Conservation (phyloP, 1,140 invertebrate genomes). For the Bombus waltoni region DNA sequence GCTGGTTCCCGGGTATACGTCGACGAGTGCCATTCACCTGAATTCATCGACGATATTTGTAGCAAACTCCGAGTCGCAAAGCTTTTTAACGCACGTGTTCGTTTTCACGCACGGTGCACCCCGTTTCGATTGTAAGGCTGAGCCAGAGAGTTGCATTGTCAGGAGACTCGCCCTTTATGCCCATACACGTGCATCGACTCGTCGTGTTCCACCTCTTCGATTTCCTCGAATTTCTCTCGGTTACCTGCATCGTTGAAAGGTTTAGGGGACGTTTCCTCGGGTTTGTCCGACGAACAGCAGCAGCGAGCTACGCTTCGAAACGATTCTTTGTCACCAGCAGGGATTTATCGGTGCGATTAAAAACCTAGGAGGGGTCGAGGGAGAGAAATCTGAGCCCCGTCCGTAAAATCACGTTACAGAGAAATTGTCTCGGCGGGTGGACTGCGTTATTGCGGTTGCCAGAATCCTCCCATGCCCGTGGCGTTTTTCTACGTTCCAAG, state of each 20-base stretch:
- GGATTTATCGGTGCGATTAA: conserved; percentile 25
- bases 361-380: not conserved
- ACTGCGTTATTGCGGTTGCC: not conserved
- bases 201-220: not conserved
- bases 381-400: conserved; percentile 28
- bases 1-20: not conserved
- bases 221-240: not conserved
- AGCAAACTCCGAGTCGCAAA: conserved; percentile 3
- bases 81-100: conserved; percentile 4
- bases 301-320: not conserved
- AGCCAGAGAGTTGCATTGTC: conserved; percentile 42
- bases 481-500: not conserved
- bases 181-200: conserved; percentile 3
- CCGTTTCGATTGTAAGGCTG: not conserved
- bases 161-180: conserved; percentile 35
- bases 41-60: conserved; percentile 17
- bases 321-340: conserved; percentile 25
- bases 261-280: conserved; percentile 27
- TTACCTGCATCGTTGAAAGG: conserved; percentile 8
- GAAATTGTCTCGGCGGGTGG: conserved; percentile 2
- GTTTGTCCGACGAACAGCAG: conserved; percentile 4
- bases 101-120: not conserved
- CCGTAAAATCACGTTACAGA: conserved; percentile 40
- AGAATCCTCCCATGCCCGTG: not conserved
- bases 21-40: not conserved